phyloP scores from a whole-genome alignment of 1,140 invertebrate species.

The Glossosoma conforme region DNA sequence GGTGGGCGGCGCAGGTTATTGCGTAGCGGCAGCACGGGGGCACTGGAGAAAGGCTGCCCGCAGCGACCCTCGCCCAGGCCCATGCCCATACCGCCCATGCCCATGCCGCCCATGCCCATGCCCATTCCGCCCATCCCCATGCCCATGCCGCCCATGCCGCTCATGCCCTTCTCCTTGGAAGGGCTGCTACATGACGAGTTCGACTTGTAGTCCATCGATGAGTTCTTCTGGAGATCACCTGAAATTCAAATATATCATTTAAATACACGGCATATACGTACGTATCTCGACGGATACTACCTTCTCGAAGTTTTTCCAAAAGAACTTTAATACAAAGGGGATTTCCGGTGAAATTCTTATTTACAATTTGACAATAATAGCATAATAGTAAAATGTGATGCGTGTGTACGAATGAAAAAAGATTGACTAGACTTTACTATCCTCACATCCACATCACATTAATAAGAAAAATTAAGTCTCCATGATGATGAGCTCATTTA shows the following conservation, averaged over 20 bases:
- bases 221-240: slow-evolving; percentile 82
- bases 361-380: neutral
- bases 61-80: slow-evolving; percentile 42
- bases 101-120: slow-evolving; percentile 42
- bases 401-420: too few species aligned
- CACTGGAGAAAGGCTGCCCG: slow-evolving; percentile 57
- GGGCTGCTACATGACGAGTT: slow-evolving; percentile 78
- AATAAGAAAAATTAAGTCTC: too few species aligned
- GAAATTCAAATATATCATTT: slow-evolving; percentile 32
- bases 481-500: too few species aligned
- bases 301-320: too few species aligned
- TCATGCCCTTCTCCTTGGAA: slow-evolving; percentile 58
- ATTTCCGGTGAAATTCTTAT: neutral
- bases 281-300: too few species aligned
- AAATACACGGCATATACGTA: too few species aligned
- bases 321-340: too few species aligned
- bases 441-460: too few species aligned
- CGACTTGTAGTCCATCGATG: slow-evolving; percentile 82
- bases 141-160: slow-evolving; percentile 52
- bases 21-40: slow-evolving; percentile 68
- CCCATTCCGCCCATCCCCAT: slow-evolving; percentile 42
- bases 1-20: slow-evolving; percentile 60
- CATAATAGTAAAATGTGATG: too few species aligned
- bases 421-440: too few species aligned
- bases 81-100: slow-evolving; percentile 53